Evolutionary conservation across 2,113 vertebrate genomes (phyloP), one percentile per base, ranked within the genome.

Genomic region (Falco punctatus): DNA sequence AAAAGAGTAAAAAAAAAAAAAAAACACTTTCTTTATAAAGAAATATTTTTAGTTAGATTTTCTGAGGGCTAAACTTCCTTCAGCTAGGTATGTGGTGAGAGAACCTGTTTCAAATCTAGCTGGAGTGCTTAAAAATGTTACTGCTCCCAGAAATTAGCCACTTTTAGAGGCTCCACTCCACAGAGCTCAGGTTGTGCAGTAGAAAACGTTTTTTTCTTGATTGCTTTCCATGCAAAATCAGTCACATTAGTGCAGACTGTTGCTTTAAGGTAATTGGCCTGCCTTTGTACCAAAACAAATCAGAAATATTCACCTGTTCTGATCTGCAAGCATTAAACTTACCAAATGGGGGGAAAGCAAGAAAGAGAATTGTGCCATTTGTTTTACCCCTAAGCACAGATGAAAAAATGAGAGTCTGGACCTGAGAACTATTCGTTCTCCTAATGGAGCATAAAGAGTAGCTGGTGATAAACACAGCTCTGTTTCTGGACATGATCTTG

Each of bases 361-460:
- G 27, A 74, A 75, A 49, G 3, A 88, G 28, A 71, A 86, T 4
- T 7, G 3, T 69, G 6, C 1, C 2, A 3, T 11, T 33, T 33
- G 27, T 67, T 65, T 48, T 15, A 2, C 33, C 2, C 5, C 24
- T 21, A 70, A 81, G 13, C 1, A 0, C 4, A 40, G 19, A 54
- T n/a, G 24, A 42, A 26, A 57, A 70, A 72, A 42, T 6, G 5
- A 64, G 26, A 46, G 15, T 44, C 23, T 30, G 66, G 9, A 62
- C 15, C 35, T 1, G 0, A 77, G 22, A 85, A 40, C 7, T 59
- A 18, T 22, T 6, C 9, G 4, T 46, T 83, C 33, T 73, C 7
- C 33, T 86, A 57, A 52, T 13, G 35, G 10, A 4, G 1, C 85
- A 54, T 70, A 52, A 78, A 73, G 21, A 90, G 6, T 14, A 90